Percentiles rank a stretch among this genome's conserved stretches.
These are phyloP conservation scores for Chironomus riparius DNA, from an alignment of 2,888 invertebrate species.

Conservation along the genomic window DNA sequence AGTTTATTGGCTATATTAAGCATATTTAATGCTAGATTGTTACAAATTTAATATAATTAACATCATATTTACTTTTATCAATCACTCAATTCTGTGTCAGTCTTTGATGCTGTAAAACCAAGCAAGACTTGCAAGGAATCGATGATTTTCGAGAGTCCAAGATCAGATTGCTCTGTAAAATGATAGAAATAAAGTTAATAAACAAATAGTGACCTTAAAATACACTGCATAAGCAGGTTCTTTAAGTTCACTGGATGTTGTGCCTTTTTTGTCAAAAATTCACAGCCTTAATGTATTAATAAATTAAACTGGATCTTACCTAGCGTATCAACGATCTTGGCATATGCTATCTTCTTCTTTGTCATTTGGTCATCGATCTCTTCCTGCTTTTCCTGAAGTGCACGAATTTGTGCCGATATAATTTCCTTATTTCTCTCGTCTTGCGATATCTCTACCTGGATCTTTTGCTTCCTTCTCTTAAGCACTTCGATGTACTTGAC, in stretches of 20 bases:
- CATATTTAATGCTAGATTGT: too few relatives aligned
- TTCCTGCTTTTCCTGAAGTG: neutral
- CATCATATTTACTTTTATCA: too few relatives aligned
- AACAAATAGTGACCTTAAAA: too few relatives aligned
- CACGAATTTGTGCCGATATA: neutral
- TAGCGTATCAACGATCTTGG: neutral
- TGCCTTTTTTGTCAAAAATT: too few relatives aligned
- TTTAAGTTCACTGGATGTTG: too few relatives aligned
- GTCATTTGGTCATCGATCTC: neutral
- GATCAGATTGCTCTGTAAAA: neutral
- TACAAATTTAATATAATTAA: too few relatives aligned
- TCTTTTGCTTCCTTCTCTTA: neutral
- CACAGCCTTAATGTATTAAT: too few relatives aligned
- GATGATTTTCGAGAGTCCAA: constrained; percentile 10
- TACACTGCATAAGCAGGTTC: too few relatives aligned
- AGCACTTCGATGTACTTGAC: constrained; percentile 8
- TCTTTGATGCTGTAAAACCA: constrained; percentile 8
- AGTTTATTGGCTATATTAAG: too few relatives aligned
- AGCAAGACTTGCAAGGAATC: constrained; percentile 10
- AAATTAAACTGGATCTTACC: too few relatives aligned
- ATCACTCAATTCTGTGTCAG: constrained; percentile 1
- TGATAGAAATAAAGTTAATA: too few relatives aligned
- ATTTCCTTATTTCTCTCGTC: constrained; percentile 14
- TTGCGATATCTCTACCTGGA: neutral
- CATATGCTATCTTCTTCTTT: neutral